Conservation (phyloP, 2,888 invertebrate genomes). For the Mayetiola destructor region DNA sequence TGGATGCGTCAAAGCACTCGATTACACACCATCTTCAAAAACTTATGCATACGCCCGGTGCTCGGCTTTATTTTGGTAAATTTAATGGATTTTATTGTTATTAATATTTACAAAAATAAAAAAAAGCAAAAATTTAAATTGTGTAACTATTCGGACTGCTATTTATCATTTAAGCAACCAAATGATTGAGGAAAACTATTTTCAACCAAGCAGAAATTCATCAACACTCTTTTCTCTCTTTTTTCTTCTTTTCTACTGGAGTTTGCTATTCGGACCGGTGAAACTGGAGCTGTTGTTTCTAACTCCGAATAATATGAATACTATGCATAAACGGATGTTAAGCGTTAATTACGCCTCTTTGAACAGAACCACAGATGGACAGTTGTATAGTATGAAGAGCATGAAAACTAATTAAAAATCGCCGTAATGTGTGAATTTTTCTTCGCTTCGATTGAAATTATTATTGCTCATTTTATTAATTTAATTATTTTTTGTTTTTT, state of each 20-base stretch:
- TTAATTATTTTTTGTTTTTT: background rate
- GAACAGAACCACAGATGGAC: too few species aligned
- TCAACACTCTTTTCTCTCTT: background rate
- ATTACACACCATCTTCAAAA: too few species aligned
- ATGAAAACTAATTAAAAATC: background rate
- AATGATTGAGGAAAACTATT: background rate
- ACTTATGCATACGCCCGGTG: too few species aligned
- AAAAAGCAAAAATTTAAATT: background rate
- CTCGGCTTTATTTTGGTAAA: too few species aligned
- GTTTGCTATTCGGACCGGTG: too few species aligned
- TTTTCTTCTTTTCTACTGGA: too few species aligned
- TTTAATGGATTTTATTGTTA: too few species aligned
- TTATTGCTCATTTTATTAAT: background rate
- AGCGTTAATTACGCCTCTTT: background rate
- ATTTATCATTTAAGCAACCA: background rate
- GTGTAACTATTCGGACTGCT: background rate
- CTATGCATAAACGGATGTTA: background rate
- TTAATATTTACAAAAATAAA: too few species aligned
- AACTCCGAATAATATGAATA: background rate
- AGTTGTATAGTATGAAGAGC: too few species aligned
- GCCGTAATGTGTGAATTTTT: background rate
- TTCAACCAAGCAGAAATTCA: background rate
- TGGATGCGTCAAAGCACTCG: too few species aligned
- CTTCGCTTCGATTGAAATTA: background rate
- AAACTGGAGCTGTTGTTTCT: background rate